Base-by-base conservation (phyloP, 2,888 invertebrate species). In the Argyresthia albistria region DNA sequence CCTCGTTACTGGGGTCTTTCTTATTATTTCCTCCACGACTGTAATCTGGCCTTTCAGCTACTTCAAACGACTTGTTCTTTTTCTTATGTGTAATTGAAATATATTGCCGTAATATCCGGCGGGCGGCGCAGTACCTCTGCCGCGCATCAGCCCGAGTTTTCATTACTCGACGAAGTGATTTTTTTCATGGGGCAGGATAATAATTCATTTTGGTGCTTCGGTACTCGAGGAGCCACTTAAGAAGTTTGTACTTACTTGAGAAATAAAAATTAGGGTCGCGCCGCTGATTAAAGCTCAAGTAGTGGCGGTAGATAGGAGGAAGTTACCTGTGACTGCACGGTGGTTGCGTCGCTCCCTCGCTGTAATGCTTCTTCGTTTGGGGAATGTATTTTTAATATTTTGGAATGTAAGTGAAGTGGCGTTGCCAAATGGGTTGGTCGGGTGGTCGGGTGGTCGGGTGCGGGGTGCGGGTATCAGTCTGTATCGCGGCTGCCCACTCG, bases 41-140 rank as follows among this genome's bases (percentile, higher is more conserved):
- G 81, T 80, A 83, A 86, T 83, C 82, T 83, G 80, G 76, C 80
- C 78, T 81, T 77, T 82, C 82, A 80, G 83, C 83, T 80, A 82
- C 84, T 84, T 81, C 78, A 82, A 81, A 83, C 78, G 82, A 83
- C 84, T 87, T 82, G 84, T 79, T 83, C 84, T 87, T 86, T 86
- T 86, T 86, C 86, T 84, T 82, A 82, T 79, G 77, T 84, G 86
- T 87, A 87, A 87, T 87, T 87, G 86, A 87, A 84, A 87, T 87
- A 84, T 84, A 87, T 87, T 87, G 83, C 83, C 77, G 79, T 83
- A 86, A 86, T 87, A 86, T 86, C 83, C 83, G 77, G 68, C 73
- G 80, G 82, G 77, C 84, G 75, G 76, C 75, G 77, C 73, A 73
- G 70, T 69, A 69, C 77, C 76, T 77, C 80, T 82, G 69, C 73